Conservation (phyloP, 2,888 invertebrate species). For the Erebia ligea region DNA sequence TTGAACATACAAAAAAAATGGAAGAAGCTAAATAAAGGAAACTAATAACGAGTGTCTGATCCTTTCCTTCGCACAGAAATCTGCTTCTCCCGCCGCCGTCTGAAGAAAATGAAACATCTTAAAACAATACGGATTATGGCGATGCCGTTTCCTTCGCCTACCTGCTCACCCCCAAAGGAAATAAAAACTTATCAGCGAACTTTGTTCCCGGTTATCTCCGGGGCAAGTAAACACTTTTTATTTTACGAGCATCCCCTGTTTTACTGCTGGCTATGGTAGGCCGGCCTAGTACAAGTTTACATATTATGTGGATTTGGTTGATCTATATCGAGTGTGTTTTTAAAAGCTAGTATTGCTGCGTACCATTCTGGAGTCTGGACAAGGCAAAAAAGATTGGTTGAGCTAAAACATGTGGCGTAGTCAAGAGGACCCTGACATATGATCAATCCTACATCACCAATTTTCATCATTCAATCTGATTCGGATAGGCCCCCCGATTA, state of each 20-base stretch:
- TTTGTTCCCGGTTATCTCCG: conserved; percentile 75
- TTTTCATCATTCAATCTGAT: too few relatives aligned
- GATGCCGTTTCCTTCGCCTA: conserved; percentile 33
- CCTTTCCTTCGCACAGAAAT: conserved; percentile 1
- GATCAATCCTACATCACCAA: too few relatives aligned
- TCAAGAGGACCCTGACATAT: too few relatives aligned
- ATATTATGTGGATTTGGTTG: too few relatives aligned
- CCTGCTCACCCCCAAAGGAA: conserved; percentile 48
- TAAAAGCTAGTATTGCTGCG: too few relatives aligned
- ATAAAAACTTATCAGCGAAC: conserved; percentile 81
- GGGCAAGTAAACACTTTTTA: conserved; percentile 80
- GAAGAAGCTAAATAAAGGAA: not conserved
- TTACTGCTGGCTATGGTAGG: conserved; percentile 52
- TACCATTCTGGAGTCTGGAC: too few relatives aligned
- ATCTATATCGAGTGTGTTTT: too few relatives aligned
- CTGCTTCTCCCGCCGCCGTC: not conserved
- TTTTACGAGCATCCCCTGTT: conserved; percentile 73
- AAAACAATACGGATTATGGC: conserved; percentile 37
- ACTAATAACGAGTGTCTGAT: conserved; percentile 10
- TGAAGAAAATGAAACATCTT: conserved; percentile 35
- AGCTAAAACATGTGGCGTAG: too few relatives aligned
- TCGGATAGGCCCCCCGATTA: too few relatives aligned
- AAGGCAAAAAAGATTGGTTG: too few relatives aligned
- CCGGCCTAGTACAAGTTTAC: conserved; percentile 23
- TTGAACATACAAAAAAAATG: not conserved